Percentiles rank a stretch among this genome's conserved stretches.
These are phyloP conservation scores for Stenolophus ochropezus DNA, from an alignment of 2,888 invertebrate species.

Conservation along the genomic window DNA sequence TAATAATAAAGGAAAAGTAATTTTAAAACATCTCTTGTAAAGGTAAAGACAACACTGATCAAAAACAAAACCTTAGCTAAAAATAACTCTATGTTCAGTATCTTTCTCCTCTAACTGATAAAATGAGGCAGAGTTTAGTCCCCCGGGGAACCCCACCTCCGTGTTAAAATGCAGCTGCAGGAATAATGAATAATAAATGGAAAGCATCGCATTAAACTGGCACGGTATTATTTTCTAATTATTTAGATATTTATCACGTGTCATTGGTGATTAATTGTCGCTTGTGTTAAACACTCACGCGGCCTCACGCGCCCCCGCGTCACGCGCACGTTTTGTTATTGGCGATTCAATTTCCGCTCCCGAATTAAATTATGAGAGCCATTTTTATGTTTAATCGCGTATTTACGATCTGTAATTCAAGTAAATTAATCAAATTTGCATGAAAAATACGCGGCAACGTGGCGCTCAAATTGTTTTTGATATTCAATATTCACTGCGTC, in stretches of 20 bases:
- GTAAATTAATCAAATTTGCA: slow-evolving; percentile 28
- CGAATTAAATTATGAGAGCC: slow-evolving; percentile 33
- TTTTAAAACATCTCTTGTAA: too few relatives aligned
- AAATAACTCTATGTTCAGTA: too few relatives aligned
- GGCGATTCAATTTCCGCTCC: slow-evolving; percentile 34
- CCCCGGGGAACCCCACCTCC: too few relatives aligned
- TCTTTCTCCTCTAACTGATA: too few relatives aligned
- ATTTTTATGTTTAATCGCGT: slow-evolving; percentile 40
- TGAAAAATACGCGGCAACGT: slow-evolving; percentile 21
- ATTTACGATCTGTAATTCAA: slow-evolving; percentile 34
- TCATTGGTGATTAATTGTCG: slow-evolving; percentile 54
- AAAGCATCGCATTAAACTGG: slow-evolving; percentile 49
- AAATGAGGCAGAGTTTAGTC: too few relatives aligned
- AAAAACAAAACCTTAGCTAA: too few relatives aligned
- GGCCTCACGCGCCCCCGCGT: slow-evolving; percentile 13
- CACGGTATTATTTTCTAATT: slow-evolving; percentile 58
- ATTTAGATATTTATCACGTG: slow-evolving; percentile 59
- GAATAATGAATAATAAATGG: slow-evolving; percentile 54
- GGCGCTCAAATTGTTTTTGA: slow-evolving; percentile 4
- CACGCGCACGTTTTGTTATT: slow-evolving; percentile 43
- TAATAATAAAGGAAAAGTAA: too few relatives aligned
- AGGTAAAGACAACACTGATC: too few relatives aligned
- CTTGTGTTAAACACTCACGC: neutral
- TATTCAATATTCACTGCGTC: slow-evolving; percentile 21
- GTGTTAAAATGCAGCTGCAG: slow-evolving; percentile 43